Base-by-base conservation (phyloP, 1,140 invertebrate species). In the Aethina tumida region DNA sequence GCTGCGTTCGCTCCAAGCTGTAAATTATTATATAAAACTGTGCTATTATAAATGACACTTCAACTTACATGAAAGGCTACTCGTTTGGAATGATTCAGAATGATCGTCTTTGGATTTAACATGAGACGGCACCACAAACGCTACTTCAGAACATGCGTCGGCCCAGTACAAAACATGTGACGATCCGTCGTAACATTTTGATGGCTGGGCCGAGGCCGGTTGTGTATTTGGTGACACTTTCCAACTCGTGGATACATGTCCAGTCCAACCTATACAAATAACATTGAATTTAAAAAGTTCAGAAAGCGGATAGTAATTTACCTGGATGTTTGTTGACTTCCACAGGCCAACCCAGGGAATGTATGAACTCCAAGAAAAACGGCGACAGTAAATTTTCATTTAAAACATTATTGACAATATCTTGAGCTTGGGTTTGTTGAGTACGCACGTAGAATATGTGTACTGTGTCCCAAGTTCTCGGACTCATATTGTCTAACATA, bases 371-470 rank as follows among this genome's bases (percentile, higher is more conserved):
- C 39, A 82, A 58, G 59, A 90, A 92, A 55, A 80, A 74, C 5
- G 75, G 59, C 42, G 81, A 79, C 6, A 86, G 71, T 48, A 63
- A 68, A 22, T 52, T 56, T 36, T 67, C 60, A 35, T 65, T 59
- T 4, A 63, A 40, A 10, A 55, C 39, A 70, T 96, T 97, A 10
- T 68, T 68, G 8, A 97, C 67, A 43, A 97, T 93, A 42, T 94
- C 84, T 28, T 74, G 60, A 1, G 79, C 66, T 31, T 62, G 64
- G 41, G 71, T 76, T 64, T 97, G 92, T 1, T 86, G 84, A 26
- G 84, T 74, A 59, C 84, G 81, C 0, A 93, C 89, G 61, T 97
- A 98, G 67, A 97, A 96, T 41, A 97, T 73, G 60, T 96, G 90
- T 43, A 87, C 89, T 0, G 94, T 97, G 57, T 97, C 90, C 52